Evolutionary conservation across 2,888 invertebrate species (phyloP), one percentile per base, ranked within the genome.

Genomic region (Theristus sp.): DNA sequence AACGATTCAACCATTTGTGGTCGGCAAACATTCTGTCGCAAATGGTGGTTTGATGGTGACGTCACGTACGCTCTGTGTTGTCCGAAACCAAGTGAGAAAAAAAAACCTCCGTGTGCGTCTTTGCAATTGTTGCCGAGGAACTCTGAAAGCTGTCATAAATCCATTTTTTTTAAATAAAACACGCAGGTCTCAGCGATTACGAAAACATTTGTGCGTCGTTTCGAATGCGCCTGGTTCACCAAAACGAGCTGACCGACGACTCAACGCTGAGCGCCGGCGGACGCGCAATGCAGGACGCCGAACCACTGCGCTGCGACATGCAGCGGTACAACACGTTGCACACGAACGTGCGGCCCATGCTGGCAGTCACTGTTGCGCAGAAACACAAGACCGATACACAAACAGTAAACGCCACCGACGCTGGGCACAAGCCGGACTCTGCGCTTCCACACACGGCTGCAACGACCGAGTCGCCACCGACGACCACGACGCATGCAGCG

Each of bases 41-140:
- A 56, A 27, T 65, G 65, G 65, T 65, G 62, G 61, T 55, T 28
- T 55, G 62, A 65, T 46, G 56, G 54, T 31, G 60, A 61, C 29
- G 17, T 46, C 20, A 59, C 59, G 54, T 65, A 58, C 58, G 29
- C 62, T 1, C 60, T 64, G 1, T 65, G 65, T 47, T 65, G 65
- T 29, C 64, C 61, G 1, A 61, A 60, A 59, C 65, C 65, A 20
- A 57, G 65, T 64, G 20, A 47, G 57, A 49, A 22, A 20, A 24
- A 2, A 30, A 10, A 30, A 31, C 1, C 30, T 31, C 10, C 3
- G 38, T 38, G 38, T 38, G 6, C 17, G 38, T 6, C 38, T 38
- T 13, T 38, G 17, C 6, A 38, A 38, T 38, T 38, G 38, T 38
- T 38, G 38, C 17, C 17, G 38, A 38, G 10, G 17, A 17, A 38